These are phyloP conservation scores for Symphodus melops DNA, from an alignment of 2,113 vertebrate species.

Conservation along the genomic window DNA sequence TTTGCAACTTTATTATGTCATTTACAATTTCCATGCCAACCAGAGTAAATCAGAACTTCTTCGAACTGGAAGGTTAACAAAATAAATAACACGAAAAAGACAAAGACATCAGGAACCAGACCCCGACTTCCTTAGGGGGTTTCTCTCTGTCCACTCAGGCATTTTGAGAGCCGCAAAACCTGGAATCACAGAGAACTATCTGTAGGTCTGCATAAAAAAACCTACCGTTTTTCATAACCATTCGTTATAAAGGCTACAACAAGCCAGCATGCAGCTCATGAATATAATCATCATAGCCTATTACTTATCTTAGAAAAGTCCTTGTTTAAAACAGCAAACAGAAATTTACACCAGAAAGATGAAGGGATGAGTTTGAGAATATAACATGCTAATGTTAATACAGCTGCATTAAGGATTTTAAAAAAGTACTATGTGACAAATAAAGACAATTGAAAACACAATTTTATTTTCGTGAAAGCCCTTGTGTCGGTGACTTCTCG, in stretches of 20 bases:
- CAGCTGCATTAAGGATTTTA: too few species aligned
- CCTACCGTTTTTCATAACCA: too few species aligned
- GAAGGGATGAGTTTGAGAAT: not conserved
- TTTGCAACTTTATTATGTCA: not conserved
- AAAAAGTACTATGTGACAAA: too few species aligned
- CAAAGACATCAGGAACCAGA: slow-evolving; percentile 40
- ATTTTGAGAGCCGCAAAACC: slow-evolving; percentile 36
- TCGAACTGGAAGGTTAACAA: not conserved
- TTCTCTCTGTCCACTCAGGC: slow-evolving; percentile 20
- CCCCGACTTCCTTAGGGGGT: slow-evolving; percentile 47
- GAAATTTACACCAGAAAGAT: not conserved
- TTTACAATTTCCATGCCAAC: not conserved
- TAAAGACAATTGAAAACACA: not conserved
- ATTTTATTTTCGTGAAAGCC: not conserved
- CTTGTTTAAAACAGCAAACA: slow-evolving; percentile 5
- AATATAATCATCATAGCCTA: not conserved
- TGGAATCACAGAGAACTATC: slow-evolving; percentile 42
- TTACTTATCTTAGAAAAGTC: not conserved
- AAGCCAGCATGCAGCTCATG: too few species aligned
- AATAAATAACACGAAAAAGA: slow-evolving; percentile 27
- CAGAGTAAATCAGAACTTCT: not conserved
- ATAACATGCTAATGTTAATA: slow-evolving; percentile 2
- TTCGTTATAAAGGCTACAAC: not conserved
- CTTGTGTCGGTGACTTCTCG: not conserved
- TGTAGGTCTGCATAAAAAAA: slow-evolving; percentile 13